phyloP scores from a whole-genome alignment of 2,888 invertebrate genomes.

The Pachydiplax longipennis region DNA sequence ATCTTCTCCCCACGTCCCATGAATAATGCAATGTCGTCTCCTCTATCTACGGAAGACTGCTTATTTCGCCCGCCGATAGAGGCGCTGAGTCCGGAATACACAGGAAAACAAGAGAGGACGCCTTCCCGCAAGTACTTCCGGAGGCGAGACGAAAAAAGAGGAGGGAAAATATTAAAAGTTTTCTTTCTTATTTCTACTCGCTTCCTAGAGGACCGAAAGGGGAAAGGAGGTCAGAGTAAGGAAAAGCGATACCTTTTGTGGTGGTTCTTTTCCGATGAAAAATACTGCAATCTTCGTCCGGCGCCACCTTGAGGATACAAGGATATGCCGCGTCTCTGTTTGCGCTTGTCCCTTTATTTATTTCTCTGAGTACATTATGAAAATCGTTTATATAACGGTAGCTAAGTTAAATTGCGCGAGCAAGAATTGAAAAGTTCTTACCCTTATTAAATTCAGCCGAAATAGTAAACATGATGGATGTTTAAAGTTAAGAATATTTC shows the following conservation, averaged over 20 bases:
- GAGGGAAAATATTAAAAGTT: neutral
- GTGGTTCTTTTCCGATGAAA: neutral
- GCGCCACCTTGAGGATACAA: neutral
- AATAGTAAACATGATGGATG: no score
- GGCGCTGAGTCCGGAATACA: neutral
- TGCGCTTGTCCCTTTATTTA: no score
- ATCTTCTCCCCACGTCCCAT: slow-evolving; percentile 2
- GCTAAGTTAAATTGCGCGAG: no score
- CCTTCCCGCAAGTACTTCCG: neutral
- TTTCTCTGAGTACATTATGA: neutral
- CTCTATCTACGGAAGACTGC: slow-evolving; percentile 12
- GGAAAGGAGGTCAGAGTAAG: neutral
- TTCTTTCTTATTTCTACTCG: neutral
- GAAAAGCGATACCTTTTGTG: neutral
- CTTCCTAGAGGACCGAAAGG: neutral
- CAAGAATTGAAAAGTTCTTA: no score
- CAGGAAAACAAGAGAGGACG: neutral
- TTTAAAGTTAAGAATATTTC: no score
- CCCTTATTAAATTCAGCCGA: no score
- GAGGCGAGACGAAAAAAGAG: neutral
- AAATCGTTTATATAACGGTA: no score
- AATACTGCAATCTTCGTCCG: neutral
- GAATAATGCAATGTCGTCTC: slow-evolving; percentile 29
- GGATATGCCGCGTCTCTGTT: neutral
- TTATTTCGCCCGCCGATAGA: neutral